Evolutionary conservation across 2,888 invertebrate genomes (phyloP).

Genomic region (Rugalucina vietnamica): DNA sequence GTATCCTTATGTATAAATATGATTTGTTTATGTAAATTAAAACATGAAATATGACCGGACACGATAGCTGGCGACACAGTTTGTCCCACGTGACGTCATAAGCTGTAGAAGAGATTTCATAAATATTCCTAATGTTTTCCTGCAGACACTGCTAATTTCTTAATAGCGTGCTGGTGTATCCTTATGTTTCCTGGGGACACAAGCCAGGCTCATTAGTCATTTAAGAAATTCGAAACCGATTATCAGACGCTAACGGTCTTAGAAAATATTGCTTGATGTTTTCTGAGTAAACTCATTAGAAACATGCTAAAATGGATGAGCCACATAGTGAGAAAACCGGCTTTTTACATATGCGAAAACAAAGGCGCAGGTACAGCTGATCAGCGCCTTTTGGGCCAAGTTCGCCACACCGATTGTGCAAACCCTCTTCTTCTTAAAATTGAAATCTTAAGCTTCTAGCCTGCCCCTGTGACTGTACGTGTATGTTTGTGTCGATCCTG

Average conservation of each 20-base stretch:
- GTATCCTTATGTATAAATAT: too few species aligned
- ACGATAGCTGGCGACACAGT: background rate
- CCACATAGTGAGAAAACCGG: too few species aligned
- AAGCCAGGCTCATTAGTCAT: background rate
- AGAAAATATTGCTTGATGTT: background rate
- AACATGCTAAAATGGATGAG: too few species aligned
- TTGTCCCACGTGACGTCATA: slow-evolving; percentile 14
- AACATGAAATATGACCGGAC: slow-evolving; percentile 8
- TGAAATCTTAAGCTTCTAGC: too few species aligned
- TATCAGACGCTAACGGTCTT: background rate
- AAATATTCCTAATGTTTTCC: slow-evolving; percentile 5
- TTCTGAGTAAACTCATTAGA: background rate
- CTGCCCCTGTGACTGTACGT: too few species aligned
- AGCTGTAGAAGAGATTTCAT: slow-evolving; percentile 5
- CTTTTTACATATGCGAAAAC: too few species aligned
- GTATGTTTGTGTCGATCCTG: too few species aligned
- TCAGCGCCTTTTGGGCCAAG: too few species aligned
- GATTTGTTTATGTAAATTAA: slow-evolving; percentile 16
- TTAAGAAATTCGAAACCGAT: slow-evolving; percentile 16
- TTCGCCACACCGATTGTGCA: too few species aligned
- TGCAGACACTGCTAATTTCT: slow-evolving; percentile 1
- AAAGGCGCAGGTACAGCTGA: too few species aligned
- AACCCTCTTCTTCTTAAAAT: too few species aligned
- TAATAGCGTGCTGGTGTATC: background rate
- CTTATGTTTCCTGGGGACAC: background rate